Evolutionary conservation across 2,797 vertebrate species (phyloP).

Genomic region (Fundulus diaphanus): DNA sequence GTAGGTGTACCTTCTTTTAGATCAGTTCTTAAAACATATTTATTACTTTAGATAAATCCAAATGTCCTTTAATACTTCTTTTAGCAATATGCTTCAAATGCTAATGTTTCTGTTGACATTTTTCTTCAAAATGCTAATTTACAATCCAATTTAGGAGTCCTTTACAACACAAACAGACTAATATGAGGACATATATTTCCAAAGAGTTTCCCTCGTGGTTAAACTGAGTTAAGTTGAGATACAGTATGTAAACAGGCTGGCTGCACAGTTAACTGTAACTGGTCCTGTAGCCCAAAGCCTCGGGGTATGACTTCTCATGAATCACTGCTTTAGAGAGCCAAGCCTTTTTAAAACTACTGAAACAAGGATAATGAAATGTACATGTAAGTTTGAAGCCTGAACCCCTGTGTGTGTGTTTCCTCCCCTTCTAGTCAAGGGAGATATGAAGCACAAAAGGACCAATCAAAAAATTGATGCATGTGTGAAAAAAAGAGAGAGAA

Average conservation of each 20-base stretch:
- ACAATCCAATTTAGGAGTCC: neutral
- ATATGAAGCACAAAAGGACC: constrained; percentile 56
- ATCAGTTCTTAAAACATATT: no score
- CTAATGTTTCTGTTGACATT: neutral
- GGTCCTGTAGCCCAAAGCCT: neutral
- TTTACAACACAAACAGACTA: neutral
- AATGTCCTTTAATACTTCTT: no score
- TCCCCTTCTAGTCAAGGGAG: constrained; percentile 29
- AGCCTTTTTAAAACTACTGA: constrained; percentile 26
- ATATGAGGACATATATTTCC: neutral
- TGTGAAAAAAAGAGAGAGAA: constrained; percentile 7
- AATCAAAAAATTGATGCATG: constrained; percentile 45
- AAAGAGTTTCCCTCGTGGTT: neutral
- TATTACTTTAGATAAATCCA: no score
- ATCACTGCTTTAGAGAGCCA: constrained; percentile 29
- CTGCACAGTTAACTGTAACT: neutral
- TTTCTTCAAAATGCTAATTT: neutral
- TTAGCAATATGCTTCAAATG: no score
- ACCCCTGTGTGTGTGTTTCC: constrained; percentile 7
- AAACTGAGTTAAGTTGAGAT: neutral
- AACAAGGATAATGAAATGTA: constrained; percentile 26
- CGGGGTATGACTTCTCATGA: neutral
- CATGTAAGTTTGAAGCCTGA: constrained; percentile 31
- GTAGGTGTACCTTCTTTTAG: no score
- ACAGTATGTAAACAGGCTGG: constrained; percentile 2